Conservation (phyloP, 2,797 vertebrate species). For the Cyclopterus lumpus region DNA sequence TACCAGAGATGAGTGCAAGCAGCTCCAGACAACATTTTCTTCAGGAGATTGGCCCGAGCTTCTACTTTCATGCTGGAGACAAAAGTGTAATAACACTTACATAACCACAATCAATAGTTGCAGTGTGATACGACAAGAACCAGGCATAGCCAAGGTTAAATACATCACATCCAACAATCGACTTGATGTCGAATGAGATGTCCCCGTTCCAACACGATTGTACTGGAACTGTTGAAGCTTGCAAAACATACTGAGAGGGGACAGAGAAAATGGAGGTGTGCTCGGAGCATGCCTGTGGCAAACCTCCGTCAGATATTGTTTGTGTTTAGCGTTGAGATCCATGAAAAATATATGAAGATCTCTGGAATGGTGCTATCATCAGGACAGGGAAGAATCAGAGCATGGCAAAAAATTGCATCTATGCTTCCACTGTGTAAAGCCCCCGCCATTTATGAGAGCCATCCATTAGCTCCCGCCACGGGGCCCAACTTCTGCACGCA, state of each 20-base stretch:
- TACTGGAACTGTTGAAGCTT: constrained; percentile 68
- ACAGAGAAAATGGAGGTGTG: constrained; percentile 61
- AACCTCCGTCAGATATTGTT: constrained; percentile 81
- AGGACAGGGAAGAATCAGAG: constrained; percentile 71
- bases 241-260: constrained; percentile 63
- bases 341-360: constrained; percentile 83
- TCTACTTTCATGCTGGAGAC: background rate
- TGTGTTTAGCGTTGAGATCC: constrained; percentile 72
- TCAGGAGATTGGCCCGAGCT: background rate
- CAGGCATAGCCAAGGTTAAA: constrained; percentile 51
- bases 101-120: constrained; percentile 68
- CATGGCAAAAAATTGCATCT: constrained; percentile 63
- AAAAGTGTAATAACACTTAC: constrained; percentile 49
- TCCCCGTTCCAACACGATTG: constrained; percentile 55
- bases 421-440: constrained; percentile 53
- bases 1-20: background rate
- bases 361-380: constrained; percentile 56
- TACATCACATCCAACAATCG: constrained; percentile 69
- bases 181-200: constrained; percentile 75
- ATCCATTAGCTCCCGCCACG: constrained; percentile 73
- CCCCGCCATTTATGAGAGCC: constrained; percentile 59
- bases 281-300: constrained; percentile 77
- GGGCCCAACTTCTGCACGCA: constrained; percentile 45
- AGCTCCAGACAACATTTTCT: background rate
- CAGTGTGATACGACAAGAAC: constrained; percentile 65